Percentiles rank a stretch among this genome's conserved stretches.
These are phyloP conservation scores for Andrena trimmerana DNA, from an alignment of 2,888 invertebrate genomes.

Conservation along the genomic window DNA sequence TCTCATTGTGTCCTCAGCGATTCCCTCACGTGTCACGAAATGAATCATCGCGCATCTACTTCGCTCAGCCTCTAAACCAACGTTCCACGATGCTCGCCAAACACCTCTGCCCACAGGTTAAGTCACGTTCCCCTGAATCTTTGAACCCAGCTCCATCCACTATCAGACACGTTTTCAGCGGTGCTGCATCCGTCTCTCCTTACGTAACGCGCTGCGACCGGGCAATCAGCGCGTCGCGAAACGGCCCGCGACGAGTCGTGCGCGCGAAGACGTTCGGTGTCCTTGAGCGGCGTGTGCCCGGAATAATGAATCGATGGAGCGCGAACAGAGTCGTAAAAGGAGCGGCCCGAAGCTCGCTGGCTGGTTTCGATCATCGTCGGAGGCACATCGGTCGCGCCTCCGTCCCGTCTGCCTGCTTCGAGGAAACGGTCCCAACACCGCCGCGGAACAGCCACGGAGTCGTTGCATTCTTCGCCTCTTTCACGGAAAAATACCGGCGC, in stretches of 20 bases:
- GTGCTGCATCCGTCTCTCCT: constrained; percentile 15
- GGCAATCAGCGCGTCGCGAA: constrained; percentile 8
- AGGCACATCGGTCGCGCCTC: constrained; percentile 34
- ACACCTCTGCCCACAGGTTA: neutral
- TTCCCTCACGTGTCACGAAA: too few species aligned
- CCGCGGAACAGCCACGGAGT: too few species aligned
- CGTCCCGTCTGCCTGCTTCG: neutral
- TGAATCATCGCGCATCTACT: too few species aligned
- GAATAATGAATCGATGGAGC: constrained; percentile 59
- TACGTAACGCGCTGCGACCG: constrained; percentile 44
- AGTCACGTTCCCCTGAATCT: constrained; percentile 18
- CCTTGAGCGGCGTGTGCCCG: constrained; percentile 57
- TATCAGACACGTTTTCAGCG: constrained; percentile 24
- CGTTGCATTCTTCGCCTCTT: too few species aligned
- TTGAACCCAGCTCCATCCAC: constrained; percentile 15
- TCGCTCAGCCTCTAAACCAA: too few species aligned
- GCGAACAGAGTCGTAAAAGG: constrained; percentile 50
- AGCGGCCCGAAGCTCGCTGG: constrained; percentile 28
- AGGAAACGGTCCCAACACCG: neutral
- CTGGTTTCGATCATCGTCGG: constrained; percentile 20
- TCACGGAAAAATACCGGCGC: too few species aligned
- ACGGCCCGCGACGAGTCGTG: constrained; percentile 35
- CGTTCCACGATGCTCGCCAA: neutral
- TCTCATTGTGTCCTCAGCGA: too few species aligned
- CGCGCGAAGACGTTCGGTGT: constrained; percentile 42